Conservation (phyloP, 2,113 vertebrate genomes). For the Ammospiza caudacuta region DNA sequence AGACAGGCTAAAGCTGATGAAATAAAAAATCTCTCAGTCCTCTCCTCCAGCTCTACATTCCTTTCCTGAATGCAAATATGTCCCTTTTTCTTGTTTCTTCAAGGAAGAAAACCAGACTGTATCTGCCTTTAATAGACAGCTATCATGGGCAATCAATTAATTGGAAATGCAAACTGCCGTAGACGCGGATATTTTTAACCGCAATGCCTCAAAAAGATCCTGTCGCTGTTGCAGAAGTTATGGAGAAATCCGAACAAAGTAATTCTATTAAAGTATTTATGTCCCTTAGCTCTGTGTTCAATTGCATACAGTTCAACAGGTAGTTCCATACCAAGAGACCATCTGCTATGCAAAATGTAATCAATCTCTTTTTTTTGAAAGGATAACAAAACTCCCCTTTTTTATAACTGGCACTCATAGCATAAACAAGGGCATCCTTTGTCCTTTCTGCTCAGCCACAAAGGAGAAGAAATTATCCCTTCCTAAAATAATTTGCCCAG, state of each 20-base stretch:
- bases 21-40: not conserved
- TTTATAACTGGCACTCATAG: not conserved
- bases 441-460: slow-evolving; percentile 13
- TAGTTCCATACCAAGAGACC: slow-evolving; percentile 46
- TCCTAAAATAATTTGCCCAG: slow-evolving; percentile 12
- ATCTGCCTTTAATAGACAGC: not conserved
- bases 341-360: slow-evolving; percentile 52
- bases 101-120: not conserved
- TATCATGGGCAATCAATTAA: not conserved
- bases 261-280: slow-evolving; percentile 34
- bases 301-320: slow-evolving; percentile 18
- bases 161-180: not conserved
- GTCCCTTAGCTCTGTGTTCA: slow-evolving; percentile 1
- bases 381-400: not conserved
- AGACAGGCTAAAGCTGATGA: not conserved
- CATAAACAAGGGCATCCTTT: not conserved
- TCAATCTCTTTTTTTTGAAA: slow-evolving; percentile 15
- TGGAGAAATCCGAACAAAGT: not conserved
- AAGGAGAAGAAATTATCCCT: not conserved
- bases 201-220: not conserved
- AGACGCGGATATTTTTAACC: not conserved
- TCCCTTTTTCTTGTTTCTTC: not conserved
- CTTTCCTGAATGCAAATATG: not conserved
- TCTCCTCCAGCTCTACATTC: not conserved
- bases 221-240: not conserved